Evolutionary conservation across 2,888 invertebrate species (phyloP), one percentile per base, ranked within the genome.

Genomic region (Marronus borbonicus): DNA sequence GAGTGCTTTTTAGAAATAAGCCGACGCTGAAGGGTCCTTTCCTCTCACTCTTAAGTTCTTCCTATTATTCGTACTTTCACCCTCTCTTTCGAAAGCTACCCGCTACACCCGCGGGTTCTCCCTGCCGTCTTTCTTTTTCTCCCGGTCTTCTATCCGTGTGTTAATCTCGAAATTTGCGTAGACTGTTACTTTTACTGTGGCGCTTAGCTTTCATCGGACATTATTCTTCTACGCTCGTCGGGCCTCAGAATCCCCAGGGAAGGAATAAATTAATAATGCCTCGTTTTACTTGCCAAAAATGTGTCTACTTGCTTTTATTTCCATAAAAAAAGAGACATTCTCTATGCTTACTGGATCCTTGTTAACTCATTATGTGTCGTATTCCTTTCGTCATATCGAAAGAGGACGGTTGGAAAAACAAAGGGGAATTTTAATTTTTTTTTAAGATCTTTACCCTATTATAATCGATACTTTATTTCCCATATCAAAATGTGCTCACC

Each of bases 251-350:
- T 81, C 82, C 79, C 81, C 79, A 80, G 85, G 84, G 84, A 84
- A 84, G 84, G 85, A 85, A 86, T 86, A 86, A 86, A 86, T 86
- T 86, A 86, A 86, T 86, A 85, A 86, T 85, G 83, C 81, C 81
- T 83, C 84, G 82, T 85, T 83, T 83, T 82, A 81, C 80, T 81
- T 83, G 79, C 81, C 83, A 80, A 81, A 65, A 82, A 83, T 82
- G 83, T 81, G 84, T 83, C 84, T 84, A 79, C 79, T 65, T 82
- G 84, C 84, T 85, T 85, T 82, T 85, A 85, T 85, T 85, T 85
- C 84, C 84, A 85, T 84, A 83, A 84, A 84, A 24, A 52, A 50
- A 69, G 65, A 44, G 31, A 52, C 31, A 84, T 83, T 82, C n/a
- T 81, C 79, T 83, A 82, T 81, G 81, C 81, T 83, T 81, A 82